Evolutionary conservation across 2,113 vertebrate genomes (phyloP), one percentile per base, ranked within the genome.

Genomic region (Lophura nycthemera): DNA sequence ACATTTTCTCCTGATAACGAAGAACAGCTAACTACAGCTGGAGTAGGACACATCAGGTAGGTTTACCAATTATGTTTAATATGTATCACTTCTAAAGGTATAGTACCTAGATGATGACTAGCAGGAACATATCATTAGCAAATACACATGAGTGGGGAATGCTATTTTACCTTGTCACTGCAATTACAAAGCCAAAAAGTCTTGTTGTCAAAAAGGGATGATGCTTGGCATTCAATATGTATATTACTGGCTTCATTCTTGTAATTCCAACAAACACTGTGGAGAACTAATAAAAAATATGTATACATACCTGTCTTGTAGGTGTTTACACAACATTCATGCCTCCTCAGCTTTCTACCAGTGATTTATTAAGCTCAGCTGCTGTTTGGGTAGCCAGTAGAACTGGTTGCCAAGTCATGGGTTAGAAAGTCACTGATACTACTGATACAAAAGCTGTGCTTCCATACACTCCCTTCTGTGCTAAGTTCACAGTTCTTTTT

Each of bases 1-100:
- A 98, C 98, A 40, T 99, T 99, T 97, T 99, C 99, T 71, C 97
- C 98, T 12, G 98, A 99, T 89, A 97, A 98, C 50, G 98, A 98
- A 2, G 98, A 97, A 21, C 98, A 98, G 83, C 98, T 99, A 59
- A 99, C 98, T 63, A 98, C 99, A 1, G 97, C 98, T 4, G 99
- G 99, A 90, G 94, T 96, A 30, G 98, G 98, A 75, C 99, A 99
- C 93, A 99, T 99, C 96, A 99, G 95, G 99, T 99, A 97, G 90
- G 97, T 94, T 30, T 40, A 21, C 10, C 40, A 29, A 27, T 66
- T 67, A 40, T 27, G 30, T 30, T 84, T 92, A 34, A 65, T 54
- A 52, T 1, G 0, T 71, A 73, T 47, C 30, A 85, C 8, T 21
- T 76, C 45, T 54, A 29, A 75, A 71, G 29, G 70, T 59, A 47